These are phyloP conservation scores for Nycteola revayana DNA, from an alignment of 2,888 invertebrate species.

Conservation along the genomic window DNA sequence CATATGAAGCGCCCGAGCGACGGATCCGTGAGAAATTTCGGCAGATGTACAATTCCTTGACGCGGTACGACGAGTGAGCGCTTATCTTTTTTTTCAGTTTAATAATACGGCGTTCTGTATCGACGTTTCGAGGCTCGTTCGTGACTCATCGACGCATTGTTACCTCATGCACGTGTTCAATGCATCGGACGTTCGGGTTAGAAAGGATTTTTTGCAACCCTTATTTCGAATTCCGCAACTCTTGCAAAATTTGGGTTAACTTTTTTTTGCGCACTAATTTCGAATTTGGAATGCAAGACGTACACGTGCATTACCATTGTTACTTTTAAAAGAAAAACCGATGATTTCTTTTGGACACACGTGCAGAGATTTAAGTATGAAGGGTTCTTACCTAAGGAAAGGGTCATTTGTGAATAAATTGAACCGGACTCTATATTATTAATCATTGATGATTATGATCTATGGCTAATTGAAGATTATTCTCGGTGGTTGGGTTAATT, in stretches of 20 bases:
- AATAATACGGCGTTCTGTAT: slow-evolving; percentile 72
- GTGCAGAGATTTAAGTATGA: slow-evolving; percentile 39
- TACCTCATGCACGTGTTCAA: slow-evolving; percentile 72
- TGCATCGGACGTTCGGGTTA: slow-evolving; percentile 71
- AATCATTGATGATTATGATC: slow-evolving; percentile 43
- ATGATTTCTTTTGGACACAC: slow-evolving; percentile 30
- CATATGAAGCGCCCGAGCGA: slow-evolving; percentile 53
- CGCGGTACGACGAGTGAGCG: slow-evolving; percentile 73
- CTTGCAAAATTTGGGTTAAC: slow-evolving; percentile 78
- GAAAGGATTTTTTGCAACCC: slow-evolving; percentile 80
- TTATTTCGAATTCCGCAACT: slow-evolving; percentile 79
- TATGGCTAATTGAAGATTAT: slow-evolving; percentile 54
- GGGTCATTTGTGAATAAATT: slow-evolving; percentile 33
- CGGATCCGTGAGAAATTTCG: slow-evolving; percentile 81
- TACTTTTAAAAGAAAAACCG: slow-evolving; percentile 24
- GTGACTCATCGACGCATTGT: slow-evolving; percentile 76
- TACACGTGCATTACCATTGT: slow-evolving; percentile 47
- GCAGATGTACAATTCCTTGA: slow-evolving; percentile 82
- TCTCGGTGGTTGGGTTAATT: slow-evolving; percentile 44
- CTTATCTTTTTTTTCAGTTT: slow-evolving; percentile 73
- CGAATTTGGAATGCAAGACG: slow-evolving; percentile 39
- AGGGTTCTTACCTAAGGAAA: slow-evolving; percentile 20
- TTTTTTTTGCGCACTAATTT: slow-evolving; percentile 57
- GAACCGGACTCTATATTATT: slow-evolving; percentile 28
- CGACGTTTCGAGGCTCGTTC: slow-evolving; percentile 57